phyloP scores from a whole-genome alignment of 2,113 vertebrate genomes.

The Motacilla alba region DNA sequence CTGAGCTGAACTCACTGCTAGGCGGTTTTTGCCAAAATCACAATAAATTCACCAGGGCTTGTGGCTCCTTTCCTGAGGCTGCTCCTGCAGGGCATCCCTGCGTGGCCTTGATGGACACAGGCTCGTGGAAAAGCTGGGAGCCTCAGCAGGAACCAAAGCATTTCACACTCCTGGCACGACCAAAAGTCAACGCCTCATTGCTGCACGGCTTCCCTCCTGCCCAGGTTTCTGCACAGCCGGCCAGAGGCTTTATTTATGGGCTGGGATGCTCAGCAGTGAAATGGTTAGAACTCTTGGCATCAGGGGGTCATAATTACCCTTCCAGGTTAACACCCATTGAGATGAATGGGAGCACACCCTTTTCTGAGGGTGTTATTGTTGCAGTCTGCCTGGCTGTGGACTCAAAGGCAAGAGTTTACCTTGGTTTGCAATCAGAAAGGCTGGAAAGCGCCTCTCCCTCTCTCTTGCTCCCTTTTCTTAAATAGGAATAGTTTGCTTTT shows the following conservation, averaged over 20 bases:
- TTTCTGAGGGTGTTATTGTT: conserved; percentile 48
- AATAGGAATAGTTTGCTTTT: background rate
- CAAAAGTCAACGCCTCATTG: background rate
- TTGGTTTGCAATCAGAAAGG: conserved; percentile 58
- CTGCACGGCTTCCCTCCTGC: background rate
- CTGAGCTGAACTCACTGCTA: accelerated
- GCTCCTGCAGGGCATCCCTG: background rate
- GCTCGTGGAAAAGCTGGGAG: background rate
- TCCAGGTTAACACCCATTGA: conserved; percentile 53
- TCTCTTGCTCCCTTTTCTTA: background rate
- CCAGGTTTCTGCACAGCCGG: background rate
- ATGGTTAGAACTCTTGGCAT: conserved; percentile 46
- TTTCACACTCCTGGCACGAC: background rate
- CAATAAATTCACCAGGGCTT: background rate
- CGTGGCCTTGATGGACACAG: background rate
- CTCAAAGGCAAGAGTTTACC: conserved; percentile 2
- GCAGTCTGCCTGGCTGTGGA: conserved; percentile 43
- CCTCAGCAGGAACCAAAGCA: background rate
- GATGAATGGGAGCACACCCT: conserved; percentile 60
- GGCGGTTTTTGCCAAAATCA: background rate
- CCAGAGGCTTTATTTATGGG: conserved; percentile 49
- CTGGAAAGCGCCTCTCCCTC: background rate
- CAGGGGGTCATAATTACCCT: conserved; percentile 38
- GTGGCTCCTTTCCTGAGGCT: background rate
- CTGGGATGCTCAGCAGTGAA: conserved; percentile 32